Evolutionary conservation across 2,888 invertebrate species (phyloP).

Genomic region (Chaitophorus viminalis): DNA sequence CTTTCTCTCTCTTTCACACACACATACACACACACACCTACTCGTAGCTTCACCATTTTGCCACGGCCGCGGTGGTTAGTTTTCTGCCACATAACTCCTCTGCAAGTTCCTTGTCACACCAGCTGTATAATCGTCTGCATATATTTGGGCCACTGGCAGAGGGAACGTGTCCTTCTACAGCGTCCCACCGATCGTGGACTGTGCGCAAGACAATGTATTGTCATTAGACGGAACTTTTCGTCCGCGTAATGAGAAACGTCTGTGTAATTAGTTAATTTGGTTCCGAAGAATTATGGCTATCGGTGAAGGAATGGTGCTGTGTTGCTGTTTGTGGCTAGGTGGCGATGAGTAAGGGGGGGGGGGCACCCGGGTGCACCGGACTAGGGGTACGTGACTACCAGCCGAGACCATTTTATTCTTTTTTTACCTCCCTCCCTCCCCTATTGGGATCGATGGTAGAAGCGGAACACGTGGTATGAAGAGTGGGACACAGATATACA

Average conservation of each 20-base stretch:
- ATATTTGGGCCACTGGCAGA: neutral
- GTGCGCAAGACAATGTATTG: no score
- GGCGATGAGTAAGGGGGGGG: neutral
- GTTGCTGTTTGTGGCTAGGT: neutral
- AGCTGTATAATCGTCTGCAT: constrained; percentile 5
- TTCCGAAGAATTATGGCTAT: constrained; percentile 52
- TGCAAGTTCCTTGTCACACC: neutral
- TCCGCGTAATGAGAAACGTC: constrained; percentile 56
- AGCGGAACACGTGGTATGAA: neutral
- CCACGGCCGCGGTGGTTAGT: neutral
- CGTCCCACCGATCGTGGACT: neutral
- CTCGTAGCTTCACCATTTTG: neutral
- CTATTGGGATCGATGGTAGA: neutral
- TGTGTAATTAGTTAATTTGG: constrained; percentile 59
- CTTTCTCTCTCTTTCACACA: no score
- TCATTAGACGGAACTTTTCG: constrained; percentile 44
- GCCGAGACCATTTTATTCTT: neutral
- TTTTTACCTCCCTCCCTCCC: neutral
- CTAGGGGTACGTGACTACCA: neutral
- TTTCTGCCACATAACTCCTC: constrained; percentile 44
- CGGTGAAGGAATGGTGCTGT: neutral
- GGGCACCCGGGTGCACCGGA: neutral
- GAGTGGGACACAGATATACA: no score
- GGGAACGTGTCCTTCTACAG: neutral
- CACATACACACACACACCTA: neutral